Percentiles rank a stretch among this genome's conserved stretches.
Evolutionary conservation across 1,140 invertebrate species (phyloP).

Genomic region (Aphaenogaster floridana): DNA sequence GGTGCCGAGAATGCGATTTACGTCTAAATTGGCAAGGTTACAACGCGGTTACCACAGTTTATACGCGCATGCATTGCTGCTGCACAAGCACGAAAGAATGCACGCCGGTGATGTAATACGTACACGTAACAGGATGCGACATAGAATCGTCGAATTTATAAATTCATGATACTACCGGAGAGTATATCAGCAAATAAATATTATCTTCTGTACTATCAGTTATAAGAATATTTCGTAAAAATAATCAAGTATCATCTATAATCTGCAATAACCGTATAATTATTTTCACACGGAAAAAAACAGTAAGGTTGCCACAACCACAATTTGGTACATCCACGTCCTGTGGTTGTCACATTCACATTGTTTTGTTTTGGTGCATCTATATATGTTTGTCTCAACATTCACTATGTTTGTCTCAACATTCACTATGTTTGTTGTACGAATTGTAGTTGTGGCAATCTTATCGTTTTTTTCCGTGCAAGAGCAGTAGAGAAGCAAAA

Average conservation of each 20-base stretch:
- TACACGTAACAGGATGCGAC: slow-evolving; percentile 21
- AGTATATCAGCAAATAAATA: not conserved
- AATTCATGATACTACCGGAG: not conserved
- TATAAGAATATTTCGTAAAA: not conserved
- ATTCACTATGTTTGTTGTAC: too few species aligned
- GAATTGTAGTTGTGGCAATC: too few species aligned
- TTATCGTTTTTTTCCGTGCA: too few species aligned
- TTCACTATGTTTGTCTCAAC: too few species aligned
- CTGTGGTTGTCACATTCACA: too few species aligned
- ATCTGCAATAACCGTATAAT: not conserved
- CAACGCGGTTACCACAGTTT: slow-evolving; percentile 68
- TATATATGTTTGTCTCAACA: too few species aligned
- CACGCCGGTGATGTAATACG: slow-evolving; percentile 42
- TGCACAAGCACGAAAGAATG: slow-evolving; percentile 1
- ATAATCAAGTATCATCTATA: not conserved
- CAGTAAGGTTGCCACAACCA: too few species aligned
- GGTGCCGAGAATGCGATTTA: slow-evolving; percentile 76
- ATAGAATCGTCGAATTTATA: slow-evolving; percentile 52
- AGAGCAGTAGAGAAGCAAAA: not conserved
- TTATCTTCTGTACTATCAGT: not conserved
- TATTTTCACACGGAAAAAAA: too few species aligned
- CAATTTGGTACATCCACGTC: too few species aligned
- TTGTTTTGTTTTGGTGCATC: too few species aligned
- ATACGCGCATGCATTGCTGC: slow-evolving; percentile 47
- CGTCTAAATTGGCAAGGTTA: slow-evolving; percentile 77